Evolutionary conservation across 2,888 invertebrate genomes (phyloP).

Genomic region (Clunio marinus): DNA sequence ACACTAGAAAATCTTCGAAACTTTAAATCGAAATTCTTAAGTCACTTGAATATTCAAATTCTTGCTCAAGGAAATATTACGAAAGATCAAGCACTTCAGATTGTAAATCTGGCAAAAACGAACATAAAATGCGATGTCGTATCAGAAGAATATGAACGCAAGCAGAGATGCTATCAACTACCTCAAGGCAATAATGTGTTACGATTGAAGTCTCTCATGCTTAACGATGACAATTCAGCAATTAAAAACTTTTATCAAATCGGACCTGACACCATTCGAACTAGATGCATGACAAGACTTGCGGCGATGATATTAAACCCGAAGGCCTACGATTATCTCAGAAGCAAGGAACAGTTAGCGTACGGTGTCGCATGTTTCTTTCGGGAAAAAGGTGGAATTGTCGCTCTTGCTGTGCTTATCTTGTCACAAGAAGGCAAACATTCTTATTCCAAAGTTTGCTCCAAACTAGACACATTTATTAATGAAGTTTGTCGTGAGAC

Average conservation of each 20-base stretch:
- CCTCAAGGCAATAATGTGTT: constrained; percentile 64
- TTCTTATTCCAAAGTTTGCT: not conserved
- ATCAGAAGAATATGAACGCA: constrained; percentile 47
- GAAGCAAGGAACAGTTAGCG: constrained; percentile 78
- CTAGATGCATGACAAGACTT: constrained; percentile 66
- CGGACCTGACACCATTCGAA: constrained; percentile 58
- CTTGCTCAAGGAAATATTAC: constrained; percentile 77
- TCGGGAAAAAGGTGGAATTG: not conserved
- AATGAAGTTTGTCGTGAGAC: not conserved
- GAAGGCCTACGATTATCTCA: constrained; percentile 76
- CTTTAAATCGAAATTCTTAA: constrained; percentile 59
- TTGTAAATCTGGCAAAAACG: constrained; percentile 57
- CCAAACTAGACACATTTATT: not conserved
- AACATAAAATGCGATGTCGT: constrained; percentile 55
- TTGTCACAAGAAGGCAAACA: constrained; percentile 30
- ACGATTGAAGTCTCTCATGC: constrained; percentile 66
- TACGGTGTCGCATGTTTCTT: constrained; percentile 6
- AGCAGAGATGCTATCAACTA: constrained; percentile 59
- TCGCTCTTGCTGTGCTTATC: not conserved
- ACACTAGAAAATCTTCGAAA: constrained; percentile 58
- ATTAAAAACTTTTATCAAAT: constrained; percentile 85
- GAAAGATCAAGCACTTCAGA: constrained; percentile 58
- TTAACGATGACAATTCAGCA: constrained; percentile 71
- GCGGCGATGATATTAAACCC: constrained; percentile 82
- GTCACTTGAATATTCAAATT: constrained; percentile 64